Evolutionary conservation across 2,113 vertebrate species (phyloP).

Genomic region (Axis porcinus): DNA sequence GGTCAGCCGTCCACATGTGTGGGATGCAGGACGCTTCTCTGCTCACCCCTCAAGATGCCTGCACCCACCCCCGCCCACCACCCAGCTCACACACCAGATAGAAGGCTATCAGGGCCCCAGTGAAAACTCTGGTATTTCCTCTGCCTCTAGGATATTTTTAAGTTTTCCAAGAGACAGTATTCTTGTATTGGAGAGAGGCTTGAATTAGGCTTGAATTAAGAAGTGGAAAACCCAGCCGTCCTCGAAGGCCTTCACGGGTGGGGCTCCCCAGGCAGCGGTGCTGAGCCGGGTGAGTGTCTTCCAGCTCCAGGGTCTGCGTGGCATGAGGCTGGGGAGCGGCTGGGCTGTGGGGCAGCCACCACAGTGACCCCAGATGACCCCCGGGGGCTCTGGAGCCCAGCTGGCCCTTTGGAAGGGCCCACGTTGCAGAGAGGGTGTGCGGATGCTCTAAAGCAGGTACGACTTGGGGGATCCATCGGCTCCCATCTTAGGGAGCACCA

Average conservation of each 20-base stretch:
- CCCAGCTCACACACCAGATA: fast-evolving
- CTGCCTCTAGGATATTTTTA: background rate
- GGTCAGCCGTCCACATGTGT: background rate
- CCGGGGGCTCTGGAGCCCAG: background rate
- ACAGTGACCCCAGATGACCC: background rate
- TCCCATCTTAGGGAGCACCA: no score
- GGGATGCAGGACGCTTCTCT: background rate
- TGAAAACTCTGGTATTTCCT: background rate
- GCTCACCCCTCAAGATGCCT: fast-evolving
- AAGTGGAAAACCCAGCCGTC: background rate
- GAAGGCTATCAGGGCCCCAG: background rate
- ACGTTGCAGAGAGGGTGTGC: fast-evolving
- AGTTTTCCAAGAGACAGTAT: background rate
- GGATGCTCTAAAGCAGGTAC: background rate
- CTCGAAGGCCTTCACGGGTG: background rate
- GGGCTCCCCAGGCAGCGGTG: no score
- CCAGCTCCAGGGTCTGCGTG: fast-evolving
- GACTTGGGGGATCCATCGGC: fast-evolving
- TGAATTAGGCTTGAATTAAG: background rate
- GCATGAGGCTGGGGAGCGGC: fast-evolving
- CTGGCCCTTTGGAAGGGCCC: background rate
- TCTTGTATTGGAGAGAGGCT: background rate
- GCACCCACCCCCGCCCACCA: fast-evolving
- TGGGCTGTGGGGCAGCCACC: background rate
- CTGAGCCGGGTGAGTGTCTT: background rate